Evolutionary conservation across 2,113 vertebrate genomes (phyloP).

Genomic region (Mormyrus lacerda): DNA sequence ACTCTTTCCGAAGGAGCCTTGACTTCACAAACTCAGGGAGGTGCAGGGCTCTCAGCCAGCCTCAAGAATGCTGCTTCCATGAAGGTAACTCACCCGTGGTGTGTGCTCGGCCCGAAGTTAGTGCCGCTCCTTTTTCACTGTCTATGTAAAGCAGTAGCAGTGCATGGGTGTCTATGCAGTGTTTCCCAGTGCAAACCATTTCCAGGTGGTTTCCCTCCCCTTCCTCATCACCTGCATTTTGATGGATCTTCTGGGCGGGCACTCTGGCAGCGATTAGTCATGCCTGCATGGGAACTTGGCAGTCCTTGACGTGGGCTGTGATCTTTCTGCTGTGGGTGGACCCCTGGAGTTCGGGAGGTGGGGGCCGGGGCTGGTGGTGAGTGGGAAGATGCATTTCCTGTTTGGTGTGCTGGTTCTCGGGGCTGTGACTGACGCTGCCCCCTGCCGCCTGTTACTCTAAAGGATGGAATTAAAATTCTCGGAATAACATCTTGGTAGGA

Average conservation of each 20-base stretch:
- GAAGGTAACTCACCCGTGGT: background rate
- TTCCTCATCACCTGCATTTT: background rate
- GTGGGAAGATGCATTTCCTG: background rate
- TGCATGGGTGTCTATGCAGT: background rate
- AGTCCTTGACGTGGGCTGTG: background rate
- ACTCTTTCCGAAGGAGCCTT: background rate
- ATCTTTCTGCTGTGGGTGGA: background rate
- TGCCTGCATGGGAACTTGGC: slow-evolving; percentile 7
- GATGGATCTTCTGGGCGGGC: slow-evolving; percentile 10
- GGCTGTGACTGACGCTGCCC: background rate
- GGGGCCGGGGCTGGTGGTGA: background rate
- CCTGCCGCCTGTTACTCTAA: background rate
- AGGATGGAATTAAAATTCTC: background rate
- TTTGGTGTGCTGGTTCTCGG: background rate
- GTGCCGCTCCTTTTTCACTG: background rate
- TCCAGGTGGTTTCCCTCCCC: background rate
- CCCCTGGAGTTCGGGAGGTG: background rate
- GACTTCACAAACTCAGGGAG: background rate
- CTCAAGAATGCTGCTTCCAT: background rate
- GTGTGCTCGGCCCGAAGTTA: background rate
- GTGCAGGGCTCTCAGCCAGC: background rate
- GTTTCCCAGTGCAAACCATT: background rate
- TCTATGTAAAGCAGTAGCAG: no score
- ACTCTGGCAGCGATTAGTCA: slow-evolving; percentile 11
- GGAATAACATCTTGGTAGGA: background rate